These are phyloP conservation scores for Drosophila bunnanda DNA, from an alignment of 2,888 invertebrate species.

Conservation along the genomic window DNA sequence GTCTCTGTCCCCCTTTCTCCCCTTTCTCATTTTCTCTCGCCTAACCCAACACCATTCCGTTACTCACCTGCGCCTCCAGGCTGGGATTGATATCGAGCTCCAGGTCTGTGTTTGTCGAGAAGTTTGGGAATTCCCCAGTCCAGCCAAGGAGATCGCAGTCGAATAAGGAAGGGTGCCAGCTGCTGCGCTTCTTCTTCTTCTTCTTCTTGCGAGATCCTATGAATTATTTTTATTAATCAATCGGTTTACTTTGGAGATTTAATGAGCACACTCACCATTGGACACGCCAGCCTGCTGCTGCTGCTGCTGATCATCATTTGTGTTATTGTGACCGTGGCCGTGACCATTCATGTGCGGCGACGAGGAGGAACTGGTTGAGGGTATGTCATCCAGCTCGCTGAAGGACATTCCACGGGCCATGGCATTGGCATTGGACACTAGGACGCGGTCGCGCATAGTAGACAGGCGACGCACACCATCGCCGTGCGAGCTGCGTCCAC, in stretches of 20 bases:
- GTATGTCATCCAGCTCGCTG: conserved; percentile 12
- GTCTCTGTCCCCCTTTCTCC: not conserved
- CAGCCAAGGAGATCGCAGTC: conserved; percentile 13
- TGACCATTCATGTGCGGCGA: conserved; percentile 15
- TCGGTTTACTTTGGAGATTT: not conserved
- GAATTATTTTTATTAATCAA: not conserved
- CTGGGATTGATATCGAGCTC: not conserved
- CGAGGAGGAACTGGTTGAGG: conserved; percentile 6
- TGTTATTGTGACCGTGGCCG: not conserved
- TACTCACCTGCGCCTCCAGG: conserved; percentile 15
- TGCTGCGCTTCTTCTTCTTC: conserved; percentile 11
- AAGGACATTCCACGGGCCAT: conserved; percentile 6
- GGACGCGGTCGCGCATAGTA: conserved; percentile 20
- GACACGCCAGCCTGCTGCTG: not conserved
- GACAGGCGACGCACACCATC: not conserved
- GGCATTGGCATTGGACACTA: conserved; percentile 30
- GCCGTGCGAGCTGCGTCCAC: not conserved
- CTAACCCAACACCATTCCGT: not conserved
- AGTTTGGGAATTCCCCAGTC: conserved; percentile 7
- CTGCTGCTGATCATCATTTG: not conserved
- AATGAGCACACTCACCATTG: not conserved
- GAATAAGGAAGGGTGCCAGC: not conserved
- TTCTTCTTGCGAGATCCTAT: conserved; percentile 2
- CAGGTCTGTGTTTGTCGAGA: not conserved
- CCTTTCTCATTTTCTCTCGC: not conserved